A percentile compares a stretch with the other conserved stretches of the same genome.
phyloP scores from a whole-genome alignment of 2,113 vertebrate species.

The Ctenodactylus gundi region DNA sequence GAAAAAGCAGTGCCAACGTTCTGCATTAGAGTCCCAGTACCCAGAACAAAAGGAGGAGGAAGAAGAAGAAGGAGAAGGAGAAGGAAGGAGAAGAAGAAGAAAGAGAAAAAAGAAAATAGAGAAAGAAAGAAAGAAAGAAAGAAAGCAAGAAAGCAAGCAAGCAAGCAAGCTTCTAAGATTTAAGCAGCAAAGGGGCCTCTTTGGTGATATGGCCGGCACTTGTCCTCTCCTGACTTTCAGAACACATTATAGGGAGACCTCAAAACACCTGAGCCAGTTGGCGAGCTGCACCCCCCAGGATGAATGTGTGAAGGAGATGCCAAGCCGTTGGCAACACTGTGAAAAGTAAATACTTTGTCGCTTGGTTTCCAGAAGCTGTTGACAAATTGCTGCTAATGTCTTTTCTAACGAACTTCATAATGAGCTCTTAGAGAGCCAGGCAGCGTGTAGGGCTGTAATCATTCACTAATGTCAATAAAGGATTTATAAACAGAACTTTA shows the following conservation, averaged over 20 bases:
- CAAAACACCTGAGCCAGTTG: neutral
- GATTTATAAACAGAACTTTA: constrained; percentile 23
- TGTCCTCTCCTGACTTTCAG: neutral
- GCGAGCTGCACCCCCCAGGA: neutral
- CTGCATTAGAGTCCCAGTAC: too few species aligned
- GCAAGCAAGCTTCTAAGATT: neutral
- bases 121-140: neutral
- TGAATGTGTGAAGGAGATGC: neutral
- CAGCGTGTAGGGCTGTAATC: neutral
- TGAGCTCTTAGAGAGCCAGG: neutral
- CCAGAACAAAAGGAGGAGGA: too few species aligned
- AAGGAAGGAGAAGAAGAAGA: neutral
- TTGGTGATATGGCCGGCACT: neutral
- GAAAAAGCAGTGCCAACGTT: too few species aligned
- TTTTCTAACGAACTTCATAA: neutral
- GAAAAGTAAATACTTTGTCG: neutral
- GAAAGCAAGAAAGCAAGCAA: neutral
- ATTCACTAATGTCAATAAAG: neutral
- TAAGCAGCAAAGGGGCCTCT: neutral
- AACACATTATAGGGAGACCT: neutral
- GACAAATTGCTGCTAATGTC: neutral
- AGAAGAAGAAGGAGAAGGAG: too few species aligned
- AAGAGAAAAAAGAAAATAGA: neutral
- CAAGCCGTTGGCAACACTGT: neutral
- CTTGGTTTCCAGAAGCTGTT: neutral